Evolutionary conservation across 2,888 invertebrate species (phyloP), one percentile per base, ranked within the genome.

Genomic region (Craniophora ligustri): DNA sequence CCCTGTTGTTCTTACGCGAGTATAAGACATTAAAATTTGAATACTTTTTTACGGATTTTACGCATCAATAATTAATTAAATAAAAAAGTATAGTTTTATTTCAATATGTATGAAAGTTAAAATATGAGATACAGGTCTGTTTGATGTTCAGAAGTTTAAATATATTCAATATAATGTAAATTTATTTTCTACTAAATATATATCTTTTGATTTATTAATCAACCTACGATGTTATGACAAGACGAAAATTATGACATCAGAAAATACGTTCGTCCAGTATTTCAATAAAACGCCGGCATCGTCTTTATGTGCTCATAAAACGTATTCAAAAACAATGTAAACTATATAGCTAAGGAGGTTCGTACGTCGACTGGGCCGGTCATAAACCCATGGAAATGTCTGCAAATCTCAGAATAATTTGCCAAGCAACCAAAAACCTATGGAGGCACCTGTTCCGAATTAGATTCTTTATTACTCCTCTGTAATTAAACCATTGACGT

Each of bases 401-500:
- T 15, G 18, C 5, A 54, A 8, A 23, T 47, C 69, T 48, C 39
- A 8, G 28, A 48, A 68, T 44, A 44, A 54, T 54, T 23, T 28
- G 2, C 11, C 19, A 40, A 47, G 31, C 44, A 40, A 40, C 28
- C 35, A 63, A 39, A 63, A 61, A 28, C 40, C 13, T 1, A 63
- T 47, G 26, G 39, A 45, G 53, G 51, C 40, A 67, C 36, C 44
- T 39, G n/a, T 41, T 31, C 48, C 57, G 21, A 64, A 68, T 63
- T 48, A 48, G 64, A 55, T 35, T 47, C 21, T 68, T 64, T 68
- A 68, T 68, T 54, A 54, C 63, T 35, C 11, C 14, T 32, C 35
- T 68, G 63, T 55, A 62, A 54, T 62, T 68, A 48, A 55, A 68
- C 15, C 16, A 55, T 62, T 68, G 64, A 64, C 64, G 64, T 68